phyloP scores from a whole-genome alignment of 2,888 invertebrate species.

The Germaria angustata region DNA sequence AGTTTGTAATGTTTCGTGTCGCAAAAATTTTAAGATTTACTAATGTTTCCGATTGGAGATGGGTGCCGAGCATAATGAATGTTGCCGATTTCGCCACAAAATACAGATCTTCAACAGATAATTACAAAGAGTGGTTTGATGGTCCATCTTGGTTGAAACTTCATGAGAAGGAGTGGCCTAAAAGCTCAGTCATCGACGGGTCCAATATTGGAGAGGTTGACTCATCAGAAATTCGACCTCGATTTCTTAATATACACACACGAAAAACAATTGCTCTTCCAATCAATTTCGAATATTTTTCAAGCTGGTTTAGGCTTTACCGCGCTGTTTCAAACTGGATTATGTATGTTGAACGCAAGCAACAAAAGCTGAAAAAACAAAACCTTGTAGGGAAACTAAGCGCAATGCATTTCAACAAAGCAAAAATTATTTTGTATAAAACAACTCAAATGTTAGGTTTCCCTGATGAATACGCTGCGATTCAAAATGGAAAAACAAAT shows the following conservation, averaged over 20 bases:
- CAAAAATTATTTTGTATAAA: slow-evolving; percentile 20
- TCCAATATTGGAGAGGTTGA: too few species aligned
- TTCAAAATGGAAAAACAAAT: too few species aligned
- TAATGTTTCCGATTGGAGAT: not conserved
- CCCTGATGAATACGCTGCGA: slow-evolving; percentile 40
- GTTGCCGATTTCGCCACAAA: slow-evolving; percentile 31
- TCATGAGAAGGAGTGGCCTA: not conserved
- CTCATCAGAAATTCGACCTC: too few species aligned
- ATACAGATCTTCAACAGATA: not conserved
- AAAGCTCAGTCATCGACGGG: too few species aligned
- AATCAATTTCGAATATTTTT: too few species aligned
- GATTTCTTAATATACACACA: too few species aligned
- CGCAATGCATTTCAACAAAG: slow-evolving; percentile 6
- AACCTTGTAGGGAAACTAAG: not conserved
- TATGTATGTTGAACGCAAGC: not conserved
- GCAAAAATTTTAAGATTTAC: slow-evolving; percentile 10
- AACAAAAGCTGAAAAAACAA: slow-evolving; percentile 8
- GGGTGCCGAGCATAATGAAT: slow-evolving; percentile 27
- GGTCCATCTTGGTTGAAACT: slow-evolving; percentile 5
- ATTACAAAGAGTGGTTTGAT: not conserved
- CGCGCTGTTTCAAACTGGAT: slow-evolving; percentile 32
- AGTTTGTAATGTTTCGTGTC: slow-evolving; percentile 19
- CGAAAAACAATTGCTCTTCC: too few species aligned
- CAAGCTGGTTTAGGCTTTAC: slow-evolving; percentile 21
- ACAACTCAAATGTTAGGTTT: slow-evolving; percentile 37